phyloP scores from a whole-genome alignment of 2,888 invertebrate genomes.

The Boloria euphrosyne region DNA sequence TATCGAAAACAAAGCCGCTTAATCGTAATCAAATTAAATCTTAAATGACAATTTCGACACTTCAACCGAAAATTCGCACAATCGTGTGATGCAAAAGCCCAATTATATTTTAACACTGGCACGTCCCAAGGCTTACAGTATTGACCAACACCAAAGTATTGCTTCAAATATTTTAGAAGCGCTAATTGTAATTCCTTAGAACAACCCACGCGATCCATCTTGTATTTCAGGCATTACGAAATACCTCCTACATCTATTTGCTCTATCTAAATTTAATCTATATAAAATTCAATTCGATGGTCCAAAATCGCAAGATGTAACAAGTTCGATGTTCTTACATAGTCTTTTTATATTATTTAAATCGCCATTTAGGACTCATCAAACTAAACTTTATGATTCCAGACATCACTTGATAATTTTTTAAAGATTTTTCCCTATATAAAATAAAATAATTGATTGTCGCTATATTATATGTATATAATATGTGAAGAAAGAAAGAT shows the following conservation, averaged over 20 bases:
- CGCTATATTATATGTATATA: too few relatives aligned
- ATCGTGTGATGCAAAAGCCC: constrained; percentile 17
- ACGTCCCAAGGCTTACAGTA: constrained; percentile 30
- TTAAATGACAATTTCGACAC: constrained; percentile 14
- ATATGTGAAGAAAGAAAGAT: too few relatives aligned
- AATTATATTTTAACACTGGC: constrained; percentile 30
- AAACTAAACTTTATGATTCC: too few relatives aligned
- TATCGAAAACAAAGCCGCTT: neutral
- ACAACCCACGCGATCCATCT: constrained; percentile 9
- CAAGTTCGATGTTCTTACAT: too few relatives aligned
- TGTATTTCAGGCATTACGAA: neutral
- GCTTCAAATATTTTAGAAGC: constrained; percentile 36
- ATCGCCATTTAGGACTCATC: too few relatives aligned
- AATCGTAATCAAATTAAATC: neutral
- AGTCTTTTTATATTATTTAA: too few relatives aligned
- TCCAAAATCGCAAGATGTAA: too few relatives aligned
- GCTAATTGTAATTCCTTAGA: constrained; percentile 34
- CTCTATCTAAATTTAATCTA: too few relatives aligned
- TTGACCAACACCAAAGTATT: constrained; percentile 31
- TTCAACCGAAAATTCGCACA: constrained; percentile 2
- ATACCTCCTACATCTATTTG: neutral
- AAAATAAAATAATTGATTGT: too few relatives aligned
- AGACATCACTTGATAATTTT: too few relatives aligned
- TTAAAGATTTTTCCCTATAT: too few relatives aligned
- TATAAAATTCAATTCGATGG: too few relatives aligned